Conservation (phyloP, 2,113 vertebrate genomes). For the Litocranius walleri region DNA sequence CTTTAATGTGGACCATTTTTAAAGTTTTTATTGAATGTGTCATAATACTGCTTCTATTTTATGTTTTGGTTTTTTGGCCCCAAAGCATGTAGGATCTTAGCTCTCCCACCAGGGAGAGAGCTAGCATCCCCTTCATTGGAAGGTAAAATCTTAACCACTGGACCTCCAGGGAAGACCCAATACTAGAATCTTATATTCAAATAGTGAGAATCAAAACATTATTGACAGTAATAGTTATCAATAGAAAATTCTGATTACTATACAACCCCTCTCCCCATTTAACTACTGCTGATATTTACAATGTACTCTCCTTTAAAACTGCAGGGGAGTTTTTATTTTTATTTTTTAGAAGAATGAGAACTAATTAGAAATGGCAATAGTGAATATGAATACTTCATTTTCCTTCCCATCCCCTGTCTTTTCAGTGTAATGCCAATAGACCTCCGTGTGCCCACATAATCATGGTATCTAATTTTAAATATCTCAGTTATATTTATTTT, state of each 20-base stretch:
- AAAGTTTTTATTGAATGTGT: neutral
- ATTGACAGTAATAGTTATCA: neutral
- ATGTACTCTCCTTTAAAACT: neutral
- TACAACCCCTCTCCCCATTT: neutral
- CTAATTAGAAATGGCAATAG: neutral
- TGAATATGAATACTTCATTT: neutral
- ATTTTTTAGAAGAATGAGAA: neutral
- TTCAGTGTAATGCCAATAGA: neutral
- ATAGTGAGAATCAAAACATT: neutral
- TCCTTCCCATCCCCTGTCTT: neutral
- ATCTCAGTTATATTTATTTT: neutral
- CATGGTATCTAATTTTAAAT: neutral
- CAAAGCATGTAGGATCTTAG: neutral
- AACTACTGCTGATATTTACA: neutral
- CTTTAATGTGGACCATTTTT: neutral
- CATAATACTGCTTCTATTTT: neutral
- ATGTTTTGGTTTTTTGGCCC: neutral
- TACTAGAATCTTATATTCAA: neutral
- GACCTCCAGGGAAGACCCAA: neutral
- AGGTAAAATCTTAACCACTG: neutral
- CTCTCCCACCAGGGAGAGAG: neutral
- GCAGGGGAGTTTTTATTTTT: neutral
- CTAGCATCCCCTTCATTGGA: neutral
- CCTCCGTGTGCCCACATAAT: neutral
- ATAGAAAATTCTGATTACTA: neutral